These are phyloP conservation scores for Dicyrtoma fusca DNA, from an alignment of 2,888 invertebrate genomes.

Conservation along the genomic window DNA sequence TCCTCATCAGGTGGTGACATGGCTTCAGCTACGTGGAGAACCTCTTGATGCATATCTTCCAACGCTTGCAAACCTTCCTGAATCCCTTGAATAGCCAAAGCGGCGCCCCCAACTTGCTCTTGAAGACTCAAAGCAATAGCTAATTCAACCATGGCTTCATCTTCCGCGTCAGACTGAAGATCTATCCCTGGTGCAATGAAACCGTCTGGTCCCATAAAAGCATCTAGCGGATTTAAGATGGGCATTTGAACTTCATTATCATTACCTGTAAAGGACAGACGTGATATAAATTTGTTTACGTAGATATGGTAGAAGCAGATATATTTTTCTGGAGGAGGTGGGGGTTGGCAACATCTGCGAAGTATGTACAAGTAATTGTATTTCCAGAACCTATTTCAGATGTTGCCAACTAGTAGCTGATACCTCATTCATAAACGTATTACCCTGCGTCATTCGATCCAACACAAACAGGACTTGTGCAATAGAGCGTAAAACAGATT, in stretches of 20 bases:
- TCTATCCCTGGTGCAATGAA: slow-evolving; percentile 64
- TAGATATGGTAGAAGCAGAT: too few species aligned
- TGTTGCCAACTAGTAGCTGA: too few species aligned
- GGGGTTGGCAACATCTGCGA: too few species aligned
- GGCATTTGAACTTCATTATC: slow-evolving; percentile 51
- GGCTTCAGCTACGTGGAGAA: slow-evolving; percentile 50
- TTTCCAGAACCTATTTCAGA: too few species aligned
- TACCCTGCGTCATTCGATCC: too few species aligned
- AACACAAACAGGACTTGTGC: not conserved
- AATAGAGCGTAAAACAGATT: not conserved
- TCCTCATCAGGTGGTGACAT: slow-evolving; percentile 54
- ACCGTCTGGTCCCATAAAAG: slow-evolving; percentile 55
- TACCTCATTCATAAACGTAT: too few species aligned
- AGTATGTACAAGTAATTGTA: too few species aligned
- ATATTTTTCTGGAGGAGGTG: too few species aligned
- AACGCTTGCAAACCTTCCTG: slow-evolving; percentile 59
- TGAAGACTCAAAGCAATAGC: slow-evolving; percentile 94
- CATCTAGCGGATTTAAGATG: slow-evolving; percentile 53
- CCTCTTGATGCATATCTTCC: slow-evolving; percentile 56
- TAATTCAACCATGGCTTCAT: slow-evolving; percentile 94
- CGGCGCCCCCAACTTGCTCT: slow-evolving; percentile 69
- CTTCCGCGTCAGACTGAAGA: slow-evolving; percentile 92
- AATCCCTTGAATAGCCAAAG: slow-evolving; percentile 62
- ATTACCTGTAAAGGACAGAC: slow-evolving; percentile 43
- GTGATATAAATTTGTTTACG: too few species aligned